phyloP scores from a whole-genome alignment of 2,797 vertebrate species.

The Hybognathus amarus region DNA sequence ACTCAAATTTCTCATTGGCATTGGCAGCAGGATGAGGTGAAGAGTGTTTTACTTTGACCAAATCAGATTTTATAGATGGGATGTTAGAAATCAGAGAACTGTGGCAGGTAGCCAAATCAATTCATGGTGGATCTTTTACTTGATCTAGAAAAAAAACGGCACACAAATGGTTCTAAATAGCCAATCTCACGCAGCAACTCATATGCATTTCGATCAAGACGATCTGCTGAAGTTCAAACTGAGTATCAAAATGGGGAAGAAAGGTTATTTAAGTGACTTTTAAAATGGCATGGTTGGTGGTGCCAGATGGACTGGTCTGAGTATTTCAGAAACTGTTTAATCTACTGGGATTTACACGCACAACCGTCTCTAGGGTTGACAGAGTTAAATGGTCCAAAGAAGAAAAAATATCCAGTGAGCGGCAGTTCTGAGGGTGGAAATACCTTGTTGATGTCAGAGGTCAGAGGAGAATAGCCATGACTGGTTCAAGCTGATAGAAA shows the following conservation, averaged over 20 bases:
- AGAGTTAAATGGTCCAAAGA: background rate
- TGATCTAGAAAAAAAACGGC: background rate
- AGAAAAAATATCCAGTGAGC: background rate
- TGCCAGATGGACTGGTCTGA: background rate
- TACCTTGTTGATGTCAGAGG: too few relatives aligned
- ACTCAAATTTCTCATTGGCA: background rate
- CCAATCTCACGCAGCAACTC: background rate
- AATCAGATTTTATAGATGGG: conserved; percentile 24
- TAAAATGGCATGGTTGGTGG: background rate
- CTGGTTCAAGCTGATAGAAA: conserved; percentile 11
- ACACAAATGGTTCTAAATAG: background rate
- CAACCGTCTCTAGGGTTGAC: background rate
- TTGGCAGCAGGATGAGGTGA: conserved; percentile 6
- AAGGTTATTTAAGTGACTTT: background rate
- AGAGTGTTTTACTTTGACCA: conserved; percentile 33
- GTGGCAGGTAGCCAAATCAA: conserved; percentile 33
- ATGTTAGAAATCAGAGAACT: conserved; percentile 49
- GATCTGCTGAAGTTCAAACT: background rate
- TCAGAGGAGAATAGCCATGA: conserved; percentile 40
- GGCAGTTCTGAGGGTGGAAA: background rate
- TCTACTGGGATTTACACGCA: background rate
- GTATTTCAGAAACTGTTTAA: background rate
- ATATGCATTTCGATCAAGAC: background rate
- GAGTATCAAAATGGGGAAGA: background rate
- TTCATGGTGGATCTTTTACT: background rate